These are phyloP conservation scores for Thera britannica DNA, from an alignment of 2,888 invertebrate genomes.

Conservation along the genomic window DNA sequence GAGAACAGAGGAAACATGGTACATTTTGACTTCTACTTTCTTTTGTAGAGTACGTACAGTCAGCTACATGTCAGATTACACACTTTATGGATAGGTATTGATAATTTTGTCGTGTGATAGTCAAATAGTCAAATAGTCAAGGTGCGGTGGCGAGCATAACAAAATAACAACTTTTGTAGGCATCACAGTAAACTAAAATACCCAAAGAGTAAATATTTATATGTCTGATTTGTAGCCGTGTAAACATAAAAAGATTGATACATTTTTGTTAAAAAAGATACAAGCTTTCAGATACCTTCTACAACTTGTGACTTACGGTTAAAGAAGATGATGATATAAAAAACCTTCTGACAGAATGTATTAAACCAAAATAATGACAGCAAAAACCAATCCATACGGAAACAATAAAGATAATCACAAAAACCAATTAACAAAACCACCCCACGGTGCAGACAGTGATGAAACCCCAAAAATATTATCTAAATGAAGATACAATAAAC, in stretches of 20 bases:
- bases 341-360: slow-evolving; percentile 19
- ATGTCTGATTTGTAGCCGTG: too few relatives aligned
- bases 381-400: slow-evolving; percentile 23
- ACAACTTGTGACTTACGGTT: too few relatives aligned
- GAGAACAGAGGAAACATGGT: slow-evolving; percentile 10
- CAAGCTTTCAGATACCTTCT: too few relatives aligned
- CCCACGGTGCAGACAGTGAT: slow-evolving; percentile 43
- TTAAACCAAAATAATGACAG: slow-evolving; percentile 10
- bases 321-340: background rate
- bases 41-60: background rate
- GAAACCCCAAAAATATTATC: slow-evolving; percentile 56
- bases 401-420: slow-evolving; percentile 38
- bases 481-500: slow-evolving; percentile 81
- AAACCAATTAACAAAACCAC: slow-evolving; percentile 41
- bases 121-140: too few relatives aligned
- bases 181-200: too few relatives aligned
- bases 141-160: too few relatives aligned
- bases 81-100: background rate
- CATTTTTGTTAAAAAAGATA: too few relatives aligned
- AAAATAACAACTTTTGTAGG: too few relatives aligned
- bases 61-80: background rate
- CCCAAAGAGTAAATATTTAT: too few relatives aligned
- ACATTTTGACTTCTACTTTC: slow-evolving; percentile 9
- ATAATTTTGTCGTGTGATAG: too few relatives aligned
- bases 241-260: too few relatives aligned